Percentiles rank a stretch among this genome's conserved stretches.
Conservation (phyloP, 2,888 invertebrate genomes). For the Rambutsinella grinnellia region DNA sequence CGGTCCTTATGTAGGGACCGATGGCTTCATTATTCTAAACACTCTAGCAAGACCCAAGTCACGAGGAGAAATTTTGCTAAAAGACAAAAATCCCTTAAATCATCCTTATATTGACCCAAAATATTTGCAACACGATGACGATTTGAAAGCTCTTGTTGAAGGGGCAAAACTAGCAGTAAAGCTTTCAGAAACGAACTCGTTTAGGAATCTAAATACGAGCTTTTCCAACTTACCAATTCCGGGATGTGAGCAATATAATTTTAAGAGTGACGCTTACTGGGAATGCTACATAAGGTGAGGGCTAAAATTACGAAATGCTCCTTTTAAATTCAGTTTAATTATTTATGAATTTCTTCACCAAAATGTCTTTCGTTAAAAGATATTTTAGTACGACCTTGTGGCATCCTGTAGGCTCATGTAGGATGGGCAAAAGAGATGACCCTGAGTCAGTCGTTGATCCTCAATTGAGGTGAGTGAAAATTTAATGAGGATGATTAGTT, state of each 20-base stretch:
- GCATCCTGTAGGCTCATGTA: conserved; percentile 54
- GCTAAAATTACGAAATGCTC: too few relatives aligned
- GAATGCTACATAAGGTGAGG: conserved; percentile 45
- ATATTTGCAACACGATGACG: conserved; percentile 54
- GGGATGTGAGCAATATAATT: conserved; percentile 40
- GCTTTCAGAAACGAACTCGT: conserved; percentile 38
- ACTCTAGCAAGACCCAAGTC: conserved; percentile 45
- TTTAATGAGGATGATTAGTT: too few relatives aligned
- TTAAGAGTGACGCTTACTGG: conserved; percentile 53
- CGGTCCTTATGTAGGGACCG: conserved; percentile 33
- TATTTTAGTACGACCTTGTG: conserved; percentile 33
- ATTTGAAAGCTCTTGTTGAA: conserved; percentile 48
- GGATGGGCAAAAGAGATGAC: conserved; percentile 54
- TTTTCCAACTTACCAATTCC: conserved; percentile 36
- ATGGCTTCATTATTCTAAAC: conserved; percentile 41
- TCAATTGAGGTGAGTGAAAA: conserved; percentile 43
- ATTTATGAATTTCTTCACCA: background rate
- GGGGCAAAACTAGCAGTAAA: conserved; percentile 29
- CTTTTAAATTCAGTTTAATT: background rate
- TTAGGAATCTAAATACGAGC: conserved; percentile 35
- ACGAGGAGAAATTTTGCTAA: conserved; percentile 46
- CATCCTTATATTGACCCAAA: conserved; percentile 55
- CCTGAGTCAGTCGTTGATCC: conserved; percentile 55
- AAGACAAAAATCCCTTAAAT: conserved; percentile 48
- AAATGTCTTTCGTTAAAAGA: background rate